phyloP scores from a whole-genome alignment of 2,888 invertebrate genomes.

The Pterobdella sp. region DNA sequence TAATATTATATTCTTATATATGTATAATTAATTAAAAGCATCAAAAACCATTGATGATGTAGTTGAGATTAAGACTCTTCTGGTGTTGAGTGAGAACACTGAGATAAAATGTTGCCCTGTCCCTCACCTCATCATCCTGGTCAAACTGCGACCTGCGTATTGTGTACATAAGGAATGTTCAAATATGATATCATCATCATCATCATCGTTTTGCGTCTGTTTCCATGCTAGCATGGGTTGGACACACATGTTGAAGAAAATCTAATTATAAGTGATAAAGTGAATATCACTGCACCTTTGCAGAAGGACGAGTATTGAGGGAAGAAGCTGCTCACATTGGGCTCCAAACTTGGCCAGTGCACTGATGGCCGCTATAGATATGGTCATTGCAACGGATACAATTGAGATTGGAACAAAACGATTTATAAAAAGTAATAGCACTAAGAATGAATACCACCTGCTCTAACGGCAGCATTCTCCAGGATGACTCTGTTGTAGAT shows the following conservation, averaged over 20 bases:
- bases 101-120: constrained; percentile 91
- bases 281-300: constrained; percentile 39
- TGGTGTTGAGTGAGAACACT: constrained; percentile 61
- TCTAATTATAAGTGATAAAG: not conserved
- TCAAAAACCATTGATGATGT: constrained; percentile 49
- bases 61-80: constrained; percentile 49
- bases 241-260: not conserved
- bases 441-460: constrained; percentile 51
- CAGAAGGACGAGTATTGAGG: constrained; percentile 67
- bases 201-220: too few relatives aligned
- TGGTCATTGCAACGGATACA: not conserved
- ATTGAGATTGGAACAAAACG: not conserved
- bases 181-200: not conserved
- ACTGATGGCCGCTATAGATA: constrained; percentile 75
- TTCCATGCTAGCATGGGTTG: too few relatives aligned
- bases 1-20: too few relatives aligned
- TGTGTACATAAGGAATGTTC: too few relatives aligned
- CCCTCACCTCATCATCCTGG: constrained; percentile 94
- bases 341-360: constrained; percentile 97
- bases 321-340: constrained; percentile 75
- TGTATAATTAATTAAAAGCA: not conserved
- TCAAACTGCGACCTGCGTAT: constrained; percentile 62
- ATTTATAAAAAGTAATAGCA: not conserved
- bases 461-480: constrained; percentile 87
- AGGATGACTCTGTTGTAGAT: constrained; percentile 75